Evolutionary conservation across 2,888 invertebrate genomes (phyloP), one percentile per base, ranked within the genome.

Genomic region (Bellardia bayeri): DNA sequence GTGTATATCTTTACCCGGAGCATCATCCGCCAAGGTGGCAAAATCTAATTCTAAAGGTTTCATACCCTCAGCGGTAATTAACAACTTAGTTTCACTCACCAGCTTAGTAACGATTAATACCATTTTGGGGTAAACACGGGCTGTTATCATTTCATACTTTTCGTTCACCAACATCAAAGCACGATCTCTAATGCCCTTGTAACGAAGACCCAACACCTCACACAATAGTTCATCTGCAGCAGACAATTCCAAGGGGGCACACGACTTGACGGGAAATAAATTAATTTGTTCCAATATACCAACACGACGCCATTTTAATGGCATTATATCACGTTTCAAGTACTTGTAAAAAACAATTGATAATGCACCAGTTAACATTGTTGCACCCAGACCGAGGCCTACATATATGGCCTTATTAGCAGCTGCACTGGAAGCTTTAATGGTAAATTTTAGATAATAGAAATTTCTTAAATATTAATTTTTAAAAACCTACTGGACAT

Each of bases 41-140:
- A 95, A 94, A 90, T 93, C 91, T 54, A 93, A 69, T 37, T 91
- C 92, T 23, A 96, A 89, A 16, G 87, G 78, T 89, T 95, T 95
- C 95, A 95, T 95, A 8, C 94, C 94, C 0, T 94, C 94, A 13
- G 95, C 95, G 9, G 94, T 94, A 11, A 96, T 91, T 0, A 94
- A 94, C 8, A 96, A 92, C 16, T 95, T 92, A 8, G 95, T 94
- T 8, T 92, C 94, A 0, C 86, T 83, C 8, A 90, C 74, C 40
- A 90, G 69, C 66, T 86, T 90, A 0, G 92, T 89, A 6, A 82
- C 76, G 30, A 93, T 91, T 9, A 89, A 82, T 1, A 93, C 86
- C 91, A 93, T 91, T 66, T 91, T 91, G 0, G 93, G 93, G 90
- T 92, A 93, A 1, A 88, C 89, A 51, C 93, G 90, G 0, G 93